A percentile compares a stretch with the other conserved stretches of the same genome.
Evolutionary conservation across 53 echinoderm and acorn worm genomes (phyloP).

Genomic region (Echinometra lucunter): DNA sequence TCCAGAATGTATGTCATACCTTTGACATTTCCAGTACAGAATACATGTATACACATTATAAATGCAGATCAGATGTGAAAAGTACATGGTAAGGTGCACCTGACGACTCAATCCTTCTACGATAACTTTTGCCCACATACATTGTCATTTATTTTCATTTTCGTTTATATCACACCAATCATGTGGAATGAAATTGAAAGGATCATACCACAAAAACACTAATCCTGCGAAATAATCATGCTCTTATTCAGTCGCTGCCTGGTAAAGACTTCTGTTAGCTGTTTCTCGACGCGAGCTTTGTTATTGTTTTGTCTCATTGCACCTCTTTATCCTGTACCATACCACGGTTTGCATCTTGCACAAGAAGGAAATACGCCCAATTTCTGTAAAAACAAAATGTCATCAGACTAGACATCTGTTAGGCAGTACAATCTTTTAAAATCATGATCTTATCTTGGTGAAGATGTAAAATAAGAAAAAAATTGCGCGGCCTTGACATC

Average conservation of each 20-base stretch:
- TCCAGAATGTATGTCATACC: no score
- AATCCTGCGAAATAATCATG: neutral
- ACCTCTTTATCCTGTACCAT: neutral
- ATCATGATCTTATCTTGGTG: neutral
- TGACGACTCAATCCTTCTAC: neutral
- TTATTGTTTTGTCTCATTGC: neutral
- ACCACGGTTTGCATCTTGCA: neutral
- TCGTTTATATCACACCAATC: neutral
- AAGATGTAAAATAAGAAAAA: neutral
- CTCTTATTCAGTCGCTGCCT: neutral
- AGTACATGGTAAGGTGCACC: neutral
- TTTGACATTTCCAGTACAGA: neutral
- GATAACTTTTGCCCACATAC: neutral
- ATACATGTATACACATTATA: neutral
- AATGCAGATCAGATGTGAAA: neutral
- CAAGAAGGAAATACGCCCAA: neutral
- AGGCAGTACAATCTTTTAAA: neutral
- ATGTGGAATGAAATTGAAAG: neutral
- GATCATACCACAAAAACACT: neutral
- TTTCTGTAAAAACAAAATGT: neutral
- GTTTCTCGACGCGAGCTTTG: neutral
- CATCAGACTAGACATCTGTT: neutral
- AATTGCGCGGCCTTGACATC: constrained; percentile 11
- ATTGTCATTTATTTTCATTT: neutral
- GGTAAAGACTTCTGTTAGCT: neutral